Evolutionary conservation across 2,797 vertebrate species (phyloP), one percentile per base, ranked within the genome.

Genomic region (Etheostoma nigrum): DNA sequence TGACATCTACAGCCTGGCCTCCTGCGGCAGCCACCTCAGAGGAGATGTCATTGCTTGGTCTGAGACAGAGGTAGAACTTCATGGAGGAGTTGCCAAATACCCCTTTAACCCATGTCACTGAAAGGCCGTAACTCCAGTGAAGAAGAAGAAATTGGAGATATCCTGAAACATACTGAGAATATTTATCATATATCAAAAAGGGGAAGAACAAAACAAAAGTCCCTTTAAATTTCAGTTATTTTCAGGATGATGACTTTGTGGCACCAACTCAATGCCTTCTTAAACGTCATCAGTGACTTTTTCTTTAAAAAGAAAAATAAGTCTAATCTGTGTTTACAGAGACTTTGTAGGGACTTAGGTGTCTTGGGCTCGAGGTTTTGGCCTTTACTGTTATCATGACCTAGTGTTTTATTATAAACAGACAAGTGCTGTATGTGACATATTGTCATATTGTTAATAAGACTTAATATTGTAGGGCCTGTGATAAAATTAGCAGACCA

Each of bases 11-110:
- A 92, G 87, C 79, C 80, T 96, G 78, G 95, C 95, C 0, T 95
- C 95, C 36, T 97, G 96, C 23, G 78, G 93, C 51, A 92, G 92
- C 76, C 94, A 92, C 74, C 86, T 94, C 30, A 89, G 85, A 6
- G 96, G 96, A 2, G 95, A 96, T 8, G 76, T 97, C 71, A 91
- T 97, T 15, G 86, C 94, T 1, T 96, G 96, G 96, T 87, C 92
- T 0, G 94, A 95, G 61, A 71, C 92, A 0, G 90, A 91, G 18
- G 79, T 96, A 86, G 96, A 97, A 89, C 93, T 96, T 60, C 95
- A 94, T 0, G 96, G 96, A 3, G 96, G 96, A 0, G 94, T 95
- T 18, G 85, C 94, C 62, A 95, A 90, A 78, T 94, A 96, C 80
- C 94, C 96, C 13, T 96, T 95, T 58, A 94, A 96, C 79, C 93